These are phyloP conservation scores for Prionchulus punctatus DNA, from an alignment of 2,888 invertebrate species.

Conservation along the genomic window DNA sequence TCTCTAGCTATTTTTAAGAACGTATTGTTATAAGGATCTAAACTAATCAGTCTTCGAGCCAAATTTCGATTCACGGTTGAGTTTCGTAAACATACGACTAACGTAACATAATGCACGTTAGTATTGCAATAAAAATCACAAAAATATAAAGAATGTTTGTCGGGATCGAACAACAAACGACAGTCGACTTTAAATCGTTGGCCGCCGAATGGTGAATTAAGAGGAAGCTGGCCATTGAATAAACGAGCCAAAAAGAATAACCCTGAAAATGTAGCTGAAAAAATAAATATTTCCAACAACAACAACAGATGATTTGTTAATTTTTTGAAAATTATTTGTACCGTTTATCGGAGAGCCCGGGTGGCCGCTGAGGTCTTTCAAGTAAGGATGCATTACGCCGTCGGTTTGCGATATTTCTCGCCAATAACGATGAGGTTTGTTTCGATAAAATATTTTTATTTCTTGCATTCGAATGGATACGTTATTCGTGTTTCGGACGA, in stretches of 20 bases:
- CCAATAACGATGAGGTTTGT: conserved; percentile 22
- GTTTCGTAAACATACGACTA: conserved; percentile 21
- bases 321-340: too few relatives aligned
- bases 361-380: background rate
- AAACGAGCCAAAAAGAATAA: conserved; percentile 31
- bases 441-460: conserved; percentile 19
- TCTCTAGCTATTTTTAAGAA: background rate
- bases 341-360: conserved; percentile 3
- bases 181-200: conserved; percentile 20
- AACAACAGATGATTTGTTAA: too few relatives aligned
- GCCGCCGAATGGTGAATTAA: conserved; percentile 25
- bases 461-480: conserved; percentile 17
- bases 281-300: too few relatives aligned
- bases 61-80: conserved; percentile 22
- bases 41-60: conserved; percentile 14
- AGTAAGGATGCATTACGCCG: background rate
- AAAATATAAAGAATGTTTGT: conserved; percentile 23
- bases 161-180: conserved; percentile 14
- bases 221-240: conserved; percentile 18
- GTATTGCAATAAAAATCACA: conserved; percentile 33
- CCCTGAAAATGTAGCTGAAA: too few relatives aligned
- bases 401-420: background rate
- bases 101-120: conserved; percentile 27
- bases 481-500: too few relatives aligned
- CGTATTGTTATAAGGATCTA: conserved; percentile 12